Evolutionary conservation across 2,888 invertebrate species (phyloP).

Genomic region (Eristalis pertinax): DNA sequence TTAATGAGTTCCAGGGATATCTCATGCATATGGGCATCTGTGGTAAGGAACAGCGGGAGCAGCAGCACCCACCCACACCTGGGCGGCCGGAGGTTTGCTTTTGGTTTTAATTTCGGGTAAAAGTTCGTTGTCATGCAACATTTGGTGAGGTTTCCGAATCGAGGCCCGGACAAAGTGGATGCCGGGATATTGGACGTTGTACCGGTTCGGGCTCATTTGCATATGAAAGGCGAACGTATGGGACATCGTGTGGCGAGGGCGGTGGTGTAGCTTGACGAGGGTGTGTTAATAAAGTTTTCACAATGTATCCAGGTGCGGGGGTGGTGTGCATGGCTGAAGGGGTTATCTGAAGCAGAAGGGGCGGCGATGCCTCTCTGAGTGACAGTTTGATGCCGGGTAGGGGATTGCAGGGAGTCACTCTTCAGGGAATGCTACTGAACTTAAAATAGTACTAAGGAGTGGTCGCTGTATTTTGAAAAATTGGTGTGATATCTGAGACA

Average conservation of each 20-base stretch:
- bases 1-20: conserved; percentile 1
- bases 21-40: not conserved
- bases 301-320: not conserved
- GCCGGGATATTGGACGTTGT: conserved; percentile 21
- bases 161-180: conserved; percentile 45
- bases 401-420: not conserved
- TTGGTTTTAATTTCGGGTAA: conserved; percentile 65
- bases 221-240: not conserved
- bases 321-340: not conserved
- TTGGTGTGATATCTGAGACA: too few relatives aligned
- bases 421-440: too few relatives aligned
- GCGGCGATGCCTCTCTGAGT: not conserved
- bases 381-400: not conserved
- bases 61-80: not conserved
- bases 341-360: not conserved
- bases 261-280: not conserved
- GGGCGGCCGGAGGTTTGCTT: conserved; percentile 37
- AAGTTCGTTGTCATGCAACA: conserved; percentile 56
- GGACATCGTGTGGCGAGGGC: not conserved
- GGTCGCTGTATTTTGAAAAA: too few relatives aligned
- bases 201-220: not conserved
- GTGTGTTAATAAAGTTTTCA: conserved; percentile 1
- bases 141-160: conserved; percentile 54
- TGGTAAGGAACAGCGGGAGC: not conserved
- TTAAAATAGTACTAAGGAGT: too few relatives aligned